Evolutionary conservation across 2,797 vertebrate species (phyloP).

Genomic region (Linurgus olivaceus): DNA sequence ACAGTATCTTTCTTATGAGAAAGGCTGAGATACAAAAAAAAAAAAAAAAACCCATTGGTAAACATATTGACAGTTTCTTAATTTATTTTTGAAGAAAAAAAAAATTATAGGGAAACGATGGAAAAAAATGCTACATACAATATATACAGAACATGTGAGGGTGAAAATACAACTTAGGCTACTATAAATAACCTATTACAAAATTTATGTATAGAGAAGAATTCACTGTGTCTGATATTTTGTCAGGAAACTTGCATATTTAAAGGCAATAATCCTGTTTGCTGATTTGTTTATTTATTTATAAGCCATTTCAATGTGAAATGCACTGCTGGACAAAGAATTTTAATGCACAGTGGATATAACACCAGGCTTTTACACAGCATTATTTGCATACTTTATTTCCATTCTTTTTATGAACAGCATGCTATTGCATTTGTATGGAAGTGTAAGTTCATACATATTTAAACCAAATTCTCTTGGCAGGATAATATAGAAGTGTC

Average conservation of each 20-base stretch:
- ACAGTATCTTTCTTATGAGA: not conserved
- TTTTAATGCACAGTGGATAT: not conserved
- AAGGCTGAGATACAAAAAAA: not conserved
- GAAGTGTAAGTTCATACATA: not conserved
- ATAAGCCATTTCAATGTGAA: not conserved
- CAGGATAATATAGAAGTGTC: not conserved
- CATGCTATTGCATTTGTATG: not conserved
- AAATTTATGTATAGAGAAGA: not conserved
- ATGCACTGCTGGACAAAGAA: not conserved
- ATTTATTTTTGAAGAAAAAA: not conserved
- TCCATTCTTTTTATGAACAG: not conserved
- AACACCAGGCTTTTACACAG: not conserved
- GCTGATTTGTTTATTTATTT: not conserved
- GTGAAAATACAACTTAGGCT: not conserved
- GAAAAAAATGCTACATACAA: not conserved
- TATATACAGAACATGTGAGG: not conserved
- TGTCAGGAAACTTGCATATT: not conserved
- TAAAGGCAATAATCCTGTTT: not conserved
- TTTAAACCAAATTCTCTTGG: slow-evolving; percentile 26
- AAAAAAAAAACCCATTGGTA: not conserved
- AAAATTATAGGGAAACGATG: not conserved
- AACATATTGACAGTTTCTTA: not conserved
- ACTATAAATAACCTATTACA: not conserved
- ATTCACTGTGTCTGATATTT: not conserved
- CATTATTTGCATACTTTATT: not conserved